Conservation (phyloP, 2,888 invertebrate species). For the Terebella lapidaria region DNA sequence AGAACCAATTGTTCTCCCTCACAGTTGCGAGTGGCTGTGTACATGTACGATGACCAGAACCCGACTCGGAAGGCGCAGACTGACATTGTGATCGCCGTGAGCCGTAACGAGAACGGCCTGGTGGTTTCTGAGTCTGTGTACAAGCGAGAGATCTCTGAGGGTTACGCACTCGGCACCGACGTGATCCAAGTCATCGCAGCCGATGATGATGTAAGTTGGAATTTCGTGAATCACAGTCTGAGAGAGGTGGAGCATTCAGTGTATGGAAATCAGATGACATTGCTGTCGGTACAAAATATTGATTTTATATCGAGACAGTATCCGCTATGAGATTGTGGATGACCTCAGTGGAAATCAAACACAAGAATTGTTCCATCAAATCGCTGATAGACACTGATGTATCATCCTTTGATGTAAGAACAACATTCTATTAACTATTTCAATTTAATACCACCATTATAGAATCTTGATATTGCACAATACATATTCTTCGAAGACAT, state of each 20-base stretch:
- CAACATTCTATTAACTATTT: too few relatives aligned
- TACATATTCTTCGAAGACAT: too few relatives aligned
- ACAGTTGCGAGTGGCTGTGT: conserved; percentile 32
- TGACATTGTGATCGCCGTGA: conserved; percentile 32
- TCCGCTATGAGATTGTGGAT: conserved; percentile 22
- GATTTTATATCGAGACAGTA: conserved; percentile 18
- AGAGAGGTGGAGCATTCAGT: too few relatives aligned
- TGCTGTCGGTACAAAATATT: too few relatives aligned
- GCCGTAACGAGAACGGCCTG: conserved; percentile 36
- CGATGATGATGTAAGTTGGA: conserved; percentile 77
- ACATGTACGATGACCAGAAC: conserved; percentile 36
- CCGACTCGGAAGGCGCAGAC: conserved; percentile 30
- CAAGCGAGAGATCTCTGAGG: conserved; percentile 28
- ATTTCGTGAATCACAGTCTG: too few relatives aligned
- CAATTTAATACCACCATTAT: too few relatives aligned
- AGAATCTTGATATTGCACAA: too few relatives aligned
- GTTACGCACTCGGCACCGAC: conserved; percentile 53
- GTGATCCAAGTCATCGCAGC: conserved; percentile 72
- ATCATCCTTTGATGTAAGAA: conserved; percentile 24
- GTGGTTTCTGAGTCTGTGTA: conserved; percentile 43
- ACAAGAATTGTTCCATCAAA: conserved; percentile 29
- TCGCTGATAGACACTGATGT: conserved; percentile 28
- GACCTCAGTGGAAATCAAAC: conserved; percentile 20
- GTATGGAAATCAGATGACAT: too few relatives aligned
- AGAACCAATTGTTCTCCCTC: neutral